These are phyloP conservation scores for Proales similis DNA, from an alignment of 1,140 invertebrate genomes.

Conservation along the genomic window DNA sequence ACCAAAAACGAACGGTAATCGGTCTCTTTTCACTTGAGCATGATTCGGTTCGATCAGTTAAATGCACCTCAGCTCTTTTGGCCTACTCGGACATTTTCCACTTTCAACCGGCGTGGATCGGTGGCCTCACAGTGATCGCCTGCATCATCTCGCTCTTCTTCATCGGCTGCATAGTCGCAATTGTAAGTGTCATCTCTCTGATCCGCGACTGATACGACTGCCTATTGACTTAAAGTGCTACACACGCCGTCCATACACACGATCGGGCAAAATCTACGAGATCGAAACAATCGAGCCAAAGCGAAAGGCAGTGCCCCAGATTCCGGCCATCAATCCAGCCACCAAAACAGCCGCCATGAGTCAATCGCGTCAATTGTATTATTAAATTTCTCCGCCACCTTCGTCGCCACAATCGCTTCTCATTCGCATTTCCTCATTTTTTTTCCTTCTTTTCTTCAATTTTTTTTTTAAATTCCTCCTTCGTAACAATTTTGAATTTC, in stretches of 20 bases:
- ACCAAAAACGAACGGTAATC: too few species aligned
- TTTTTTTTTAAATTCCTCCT: neutral
- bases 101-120: slow-evolving; percentile 22
- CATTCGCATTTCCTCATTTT: neutral
- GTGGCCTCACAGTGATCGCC: slow-evolving; percentile 17
- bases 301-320: slow-evolving; percentile 12
- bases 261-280: slow-evolving; percentile 35
- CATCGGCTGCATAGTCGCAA: slow-evolving; percentile 24
- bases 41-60: too few species aligned
- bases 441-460: neutral
- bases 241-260: slow-evolving; percentile 24
- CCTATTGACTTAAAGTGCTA: too few species aligned
- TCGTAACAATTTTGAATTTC: neutral
- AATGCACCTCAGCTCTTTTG: too few species aligned
- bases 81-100: slow-evolving; percentile 35
- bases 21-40: too few species aligned
- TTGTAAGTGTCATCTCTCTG: too few species aligned
- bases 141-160: slow-evolving; percentile 28
- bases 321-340: slow-evolving; percentile 22
- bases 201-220: too few species aligned
- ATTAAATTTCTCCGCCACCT: too few species aligned
- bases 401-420: slow-evolving; percentile 30
- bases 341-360: slow-evolving; percentile 19
- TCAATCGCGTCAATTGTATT: slow-evolving; percentile 27
- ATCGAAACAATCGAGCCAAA: slow-evolving; percentile 12